These are phyloP conservation scores for Pipistrellus pipistrellus DNA, from an alignment of 2,797 vertebrate species.

Conservation along the genomic window DNA sequence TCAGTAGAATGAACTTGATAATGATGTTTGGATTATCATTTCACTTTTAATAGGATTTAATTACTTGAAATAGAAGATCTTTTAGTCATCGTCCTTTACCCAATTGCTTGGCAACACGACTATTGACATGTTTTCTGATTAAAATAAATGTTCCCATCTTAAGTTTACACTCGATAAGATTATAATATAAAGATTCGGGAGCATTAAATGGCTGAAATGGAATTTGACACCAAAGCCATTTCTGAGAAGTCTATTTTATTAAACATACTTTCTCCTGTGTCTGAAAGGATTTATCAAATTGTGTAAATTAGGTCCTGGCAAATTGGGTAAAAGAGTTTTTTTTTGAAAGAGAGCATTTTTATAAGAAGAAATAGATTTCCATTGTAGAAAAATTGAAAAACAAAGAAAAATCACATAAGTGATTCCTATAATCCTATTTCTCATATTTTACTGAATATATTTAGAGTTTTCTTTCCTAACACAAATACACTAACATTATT, in stretches of 20 bases:
- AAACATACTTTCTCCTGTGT: constrained; percentile 36
- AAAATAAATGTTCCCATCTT: constrained; percentile 76
- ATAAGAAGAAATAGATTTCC: constrained; percentile 18
- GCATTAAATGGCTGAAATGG: constrained; percentile 57
- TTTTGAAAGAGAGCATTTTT: constrained; percentile 41
- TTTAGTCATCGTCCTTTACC: constrained; percentile 62
- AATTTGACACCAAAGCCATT: constrained; percentile 54
- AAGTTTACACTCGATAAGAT: constrained; percentile 67
- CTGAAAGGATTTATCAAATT: constrained; percentile 39
- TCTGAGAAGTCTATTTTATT: constrained; percentile 55
- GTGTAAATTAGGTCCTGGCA: constrained; percentile 31
- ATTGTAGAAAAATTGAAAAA: constrained; percentile 23
- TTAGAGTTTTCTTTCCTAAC: not conserved
- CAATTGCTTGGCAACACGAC: constrained; percentile 72
- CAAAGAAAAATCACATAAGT: not conserved
- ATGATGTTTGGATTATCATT: constrained; percentile 53
- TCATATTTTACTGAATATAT: constrained; percentile 31
- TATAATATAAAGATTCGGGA: constrained; percentile 67
- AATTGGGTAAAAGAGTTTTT: constrained; percentile 49
- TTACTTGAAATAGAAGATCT: constrained; percentile 70
- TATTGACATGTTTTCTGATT: constrained; percentile 71
- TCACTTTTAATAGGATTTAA: constrained; percentile 68
- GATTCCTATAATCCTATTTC: not conserved
- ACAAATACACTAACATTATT: not conserved
- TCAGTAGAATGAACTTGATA: constrained; percentile 23